These are phyloP conservation scores for Achroia grisella DNA, from an alignment of 1,140 invertebrate species.

Conservation along the genomic window DNA sequence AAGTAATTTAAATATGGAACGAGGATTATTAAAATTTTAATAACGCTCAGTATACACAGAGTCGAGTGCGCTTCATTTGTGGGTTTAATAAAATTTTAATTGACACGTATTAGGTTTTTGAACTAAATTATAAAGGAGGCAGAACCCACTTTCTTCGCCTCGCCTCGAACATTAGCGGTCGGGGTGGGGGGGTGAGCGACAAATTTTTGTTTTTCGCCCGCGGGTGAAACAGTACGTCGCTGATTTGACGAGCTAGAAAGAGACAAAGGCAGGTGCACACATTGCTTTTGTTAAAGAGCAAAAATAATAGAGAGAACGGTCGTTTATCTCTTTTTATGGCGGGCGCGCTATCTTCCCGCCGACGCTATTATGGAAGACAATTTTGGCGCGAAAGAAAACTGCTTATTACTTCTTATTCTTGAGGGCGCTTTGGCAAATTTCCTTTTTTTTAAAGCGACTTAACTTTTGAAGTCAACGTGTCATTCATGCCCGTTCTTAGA, in stretches of 20 bases:
- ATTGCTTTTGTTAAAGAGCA: slow-evolving; percentile 70
- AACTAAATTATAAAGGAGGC: slow-evolving; percentile 67
- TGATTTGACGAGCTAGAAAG: slow-evolving; percentile 30
- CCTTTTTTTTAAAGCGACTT: slow-evolving; percentile 39
- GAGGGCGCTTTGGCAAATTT: slow-evolving; percentile 45
- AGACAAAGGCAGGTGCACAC: slow-evolving; percentile 63
- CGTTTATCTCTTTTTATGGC: slow-evolving; percentile 73
- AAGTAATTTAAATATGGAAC: neutral
- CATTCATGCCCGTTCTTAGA: too few relatives aligned
- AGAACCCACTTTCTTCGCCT: slow-evolving; percentile 44
- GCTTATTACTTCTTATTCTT: slow-evolving; percentile 72
- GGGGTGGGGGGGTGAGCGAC: slow-evolving; percentile 39
- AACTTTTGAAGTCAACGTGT: neutral
- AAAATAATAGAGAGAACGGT: slow-evolving; percentile 72
- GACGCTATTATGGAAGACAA: slow-evolving; percentile 71
- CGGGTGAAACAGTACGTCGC: slow-evolving; percentile 27
- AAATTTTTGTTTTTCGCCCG: slow-evolving; percentile 68
- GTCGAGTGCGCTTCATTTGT: slow-evolving; percentile 40
- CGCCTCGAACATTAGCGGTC: slow-evolving; percentile 54
- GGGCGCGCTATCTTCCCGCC: slow-evolving; percentile 64
- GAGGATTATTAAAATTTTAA: slow-evolving; percentile 55
- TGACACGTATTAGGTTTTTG: slow-evolving; percentile 67
- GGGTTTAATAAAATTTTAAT: slow-evolving; percentile 69
- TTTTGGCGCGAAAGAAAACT: slow-evolving; percentile 73
- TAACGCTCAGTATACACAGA: slow-evolving; percentile 45